These are phyloP conservation scores for Ranitomeya imitator DNA, from an alignment of 2,113 vertebrate species.

Conservation along the genomic window DNA sequence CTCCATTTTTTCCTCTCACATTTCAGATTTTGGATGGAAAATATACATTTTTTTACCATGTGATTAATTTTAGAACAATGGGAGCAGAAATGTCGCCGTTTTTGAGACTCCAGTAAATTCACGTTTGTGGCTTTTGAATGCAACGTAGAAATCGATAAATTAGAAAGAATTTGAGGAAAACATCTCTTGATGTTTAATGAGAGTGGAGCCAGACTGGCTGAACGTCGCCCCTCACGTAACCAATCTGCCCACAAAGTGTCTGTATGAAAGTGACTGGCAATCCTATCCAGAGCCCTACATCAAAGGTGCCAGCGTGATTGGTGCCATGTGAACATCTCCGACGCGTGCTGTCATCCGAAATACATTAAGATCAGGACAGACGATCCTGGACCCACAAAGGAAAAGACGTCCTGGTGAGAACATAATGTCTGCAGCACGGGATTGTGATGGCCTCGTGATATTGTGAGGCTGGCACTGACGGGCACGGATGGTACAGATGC, in stretches of 20 bases:
- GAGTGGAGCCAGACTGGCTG: constrained; percentile 25
- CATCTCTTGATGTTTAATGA: constrained; percentile 23
- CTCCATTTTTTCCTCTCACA: not conserved
- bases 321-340: not conserved
- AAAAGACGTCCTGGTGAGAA: not conserved
- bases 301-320: not conserved
- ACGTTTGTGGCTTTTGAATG: constrained; percentile 6
- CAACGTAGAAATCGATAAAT: constrained; percentile 13
- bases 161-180: not conserved
- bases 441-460: not conserved
- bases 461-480: not conserved
- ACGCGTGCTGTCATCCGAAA: constrained; percentile 3
- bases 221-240: not conserved
- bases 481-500: not conserved
- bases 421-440: not conserved
- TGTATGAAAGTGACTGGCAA: not conserved
- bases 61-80: not conserved
- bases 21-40: not conserved
- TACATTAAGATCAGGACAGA: not conserved
- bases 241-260: not conserved
- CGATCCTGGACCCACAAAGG: not conserved
- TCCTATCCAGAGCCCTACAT: not conserved
- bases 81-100: not conserved
- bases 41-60: too few relatives aligned
- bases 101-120: not conserved